Percentiles rank a stretch among this genome's conserved stretches.
phyloP scores from a whole-genome alignment of 2,888 invertebrate genomes.

The Leptarthrus brevirostris region DNA sequence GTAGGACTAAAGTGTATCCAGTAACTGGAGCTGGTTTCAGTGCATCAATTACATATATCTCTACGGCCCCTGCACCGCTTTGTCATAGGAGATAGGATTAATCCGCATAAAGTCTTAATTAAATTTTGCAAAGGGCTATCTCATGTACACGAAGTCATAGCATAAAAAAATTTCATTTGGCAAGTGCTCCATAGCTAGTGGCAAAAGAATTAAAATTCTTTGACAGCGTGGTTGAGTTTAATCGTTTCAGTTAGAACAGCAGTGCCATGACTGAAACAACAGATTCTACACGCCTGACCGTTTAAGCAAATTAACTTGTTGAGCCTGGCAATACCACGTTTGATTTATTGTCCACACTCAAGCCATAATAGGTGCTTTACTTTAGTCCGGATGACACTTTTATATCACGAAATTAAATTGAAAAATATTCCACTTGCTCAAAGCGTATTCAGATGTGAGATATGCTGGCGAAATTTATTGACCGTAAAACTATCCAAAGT shows the following conservation, averaged over 20 bases:
- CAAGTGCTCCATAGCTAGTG: neutral
- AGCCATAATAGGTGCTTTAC: constrained; percentile 11
- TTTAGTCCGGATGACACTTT: constrained; percentile 37
- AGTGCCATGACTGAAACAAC: no score
- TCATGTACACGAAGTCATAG: constrained; percentile 38
- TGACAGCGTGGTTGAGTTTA: neutral
- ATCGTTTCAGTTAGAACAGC: no score
- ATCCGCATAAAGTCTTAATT: constrained; percentile 44
- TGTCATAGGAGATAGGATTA: constrained; percentile 12
- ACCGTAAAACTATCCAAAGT: constrained; percentile 48
- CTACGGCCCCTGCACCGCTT: neutral
- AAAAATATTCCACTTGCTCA: constrained; percentile 36
- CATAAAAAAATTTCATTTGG: constrained; percentile 23
- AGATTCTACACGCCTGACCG: no score
- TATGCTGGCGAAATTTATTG: constrained; percentile 43
- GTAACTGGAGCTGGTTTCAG: neutral
- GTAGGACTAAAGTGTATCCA: no score
- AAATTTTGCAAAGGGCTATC: constrained; percentile 33
- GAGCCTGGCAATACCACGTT: neutral
- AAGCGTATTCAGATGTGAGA: constrained; percentile 46
- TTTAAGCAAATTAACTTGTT: no score
- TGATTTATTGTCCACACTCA: constrained; percentile 29
- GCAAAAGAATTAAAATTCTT: constrained; percentile 4
- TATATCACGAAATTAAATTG: constrained; percentile 44
- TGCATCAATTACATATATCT: constrained; percentile 15